These are phyloP conservation scores for Sylvilagus floridanus DNA, from an alignment of 2,797 vertebrate species.

Conservation along the genomic window DNA sequence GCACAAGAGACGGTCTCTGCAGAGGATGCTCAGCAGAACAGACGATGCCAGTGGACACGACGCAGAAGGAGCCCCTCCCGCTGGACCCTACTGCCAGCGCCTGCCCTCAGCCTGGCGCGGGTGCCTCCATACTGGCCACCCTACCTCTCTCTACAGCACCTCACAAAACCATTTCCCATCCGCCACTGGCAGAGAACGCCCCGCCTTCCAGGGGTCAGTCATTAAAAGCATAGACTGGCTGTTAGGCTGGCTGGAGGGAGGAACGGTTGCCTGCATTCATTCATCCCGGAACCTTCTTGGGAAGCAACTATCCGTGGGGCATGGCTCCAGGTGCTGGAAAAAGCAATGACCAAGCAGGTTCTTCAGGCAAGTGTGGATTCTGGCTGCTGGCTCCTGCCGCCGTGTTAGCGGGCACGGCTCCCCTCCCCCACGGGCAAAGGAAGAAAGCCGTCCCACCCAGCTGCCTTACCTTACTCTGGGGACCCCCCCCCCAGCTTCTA, in stretches of 20 bases:
- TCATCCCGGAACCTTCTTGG: background rate
- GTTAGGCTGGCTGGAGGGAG: background rate
- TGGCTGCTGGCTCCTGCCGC: background rate
- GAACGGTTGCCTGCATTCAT: background rate
- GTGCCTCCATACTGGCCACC: background rate
- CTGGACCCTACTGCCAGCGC: background rate
- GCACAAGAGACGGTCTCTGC: background rate
- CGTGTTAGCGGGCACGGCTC: background rate
- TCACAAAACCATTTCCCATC: background rate
- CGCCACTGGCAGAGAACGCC: background rate
- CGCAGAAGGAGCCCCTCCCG: background rate
- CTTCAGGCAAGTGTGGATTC: background rate
- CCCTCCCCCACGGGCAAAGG: background rate
- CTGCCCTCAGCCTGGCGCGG: background rate
- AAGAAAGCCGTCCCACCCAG: background rate
- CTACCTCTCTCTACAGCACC: background rate
- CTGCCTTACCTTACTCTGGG: slow-evolving; percentile 54
- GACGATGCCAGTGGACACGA: background rate
- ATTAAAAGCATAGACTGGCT: background rate
- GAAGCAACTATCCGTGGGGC: background rate
- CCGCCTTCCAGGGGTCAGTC: background rate
- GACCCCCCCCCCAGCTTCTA: background rate
- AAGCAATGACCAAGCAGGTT: background rate
- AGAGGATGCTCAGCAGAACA: slow-evolving; percentile 1
- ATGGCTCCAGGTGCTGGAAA: background rate